Base-by-base conservation (phyloP, 2,888 invertebrate species). In the Ochlodes sylvanus region DNA sequence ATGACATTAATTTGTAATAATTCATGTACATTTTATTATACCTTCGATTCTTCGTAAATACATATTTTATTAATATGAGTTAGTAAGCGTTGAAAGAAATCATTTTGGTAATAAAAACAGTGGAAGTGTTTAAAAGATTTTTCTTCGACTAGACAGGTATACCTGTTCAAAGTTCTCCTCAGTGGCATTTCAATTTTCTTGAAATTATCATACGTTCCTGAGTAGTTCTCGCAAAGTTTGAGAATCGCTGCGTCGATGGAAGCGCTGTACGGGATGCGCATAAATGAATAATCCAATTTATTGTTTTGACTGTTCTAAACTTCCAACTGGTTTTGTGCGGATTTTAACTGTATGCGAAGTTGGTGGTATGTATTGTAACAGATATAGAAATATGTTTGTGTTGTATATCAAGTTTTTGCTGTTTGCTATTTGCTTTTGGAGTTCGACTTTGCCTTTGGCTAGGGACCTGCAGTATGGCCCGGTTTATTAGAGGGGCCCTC, bases 261-360 rank as follows among this genome's bases (percentile, higher is more conserved):
- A 81, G 79, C 80, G 76, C 72, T 71, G 78, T 76, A 79, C 79
- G 77, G 80, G 79, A 78, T 79, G 79, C 79, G 88, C 84, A 87
- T 88, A 89, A 89, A 89, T 89, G 86, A 77, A 80, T 80, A 88
- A 88, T 85, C 82, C 84, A 82, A 83, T 86, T 85, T 85, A 85
- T 86, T 79, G 81, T 87, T 85, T 83, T 83, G 79, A 79, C 79
- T 79, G 81, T 79, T 83, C 79, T 75, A 76, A 81, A 80, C 85
- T 72, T 70, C 52, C 56, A 15, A 47, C 41, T 61, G 69, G 70
- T 70, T 71, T 70, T 65, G 63, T 60, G 68, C 63, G 71, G 68
- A 70, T 62, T 63, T 57, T 52, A 54, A 56, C 50, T 55, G 67
- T 68, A 56, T 68, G 56, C 21, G 62, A 56, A 62, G 34, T 62